Evolutionary conservation across 2,888 invertebrate genomes (phyloP), one percentile per base, ranked within the genome.

Genomic region (Meteorus cinctellus): DNA sequence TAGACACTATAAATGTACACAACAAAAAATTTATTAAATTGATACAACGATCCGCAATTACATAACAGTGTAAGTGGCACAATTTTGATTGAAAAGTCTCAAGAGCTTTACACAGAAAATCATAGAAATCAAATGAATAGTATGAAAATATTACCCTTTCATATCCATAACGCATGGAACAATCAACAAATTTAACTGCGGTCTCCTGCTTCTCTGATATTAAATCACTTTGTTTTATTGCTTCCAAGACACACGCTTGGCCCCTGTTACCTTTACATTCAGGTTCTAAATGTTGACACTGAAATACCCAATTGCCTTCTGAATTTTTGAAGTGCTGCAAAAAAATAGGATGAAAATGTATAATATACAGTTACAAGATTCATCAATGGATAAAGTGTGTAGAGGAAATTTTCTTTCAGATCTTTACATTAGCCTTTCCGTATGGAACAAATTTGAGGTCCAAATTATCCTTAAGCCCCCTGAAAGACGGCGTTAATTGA

Each of bases 251-350:
- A 80, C 92, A 92, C 1, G 91, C 90, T 78, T 92, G 92, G 6
- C 90, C 89, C 81, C 88, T 90, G 82, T 92, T 92, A 14, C 91
- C 92, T 4, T 79, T 79, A 81, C 92, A 92, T 84, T 92, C 92
- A 0, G 81, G 69, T 1, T 84, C 75, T 0, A 92, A 92, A 80
- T 92, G 92, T 81, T 92, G 92, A 79, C 92, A 92, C 0, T 77
- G 65, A 81, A 91, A 91, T 3, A 78, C 75, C 89, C 85, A 90
- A 65, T 78, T 81, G 45, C 84, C 84, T 76, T 83, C 79, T 48
- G 72, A 67, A 36, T 45, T n/a, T 14, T 83, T 76, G 0, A 62
- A 78, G 24, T 45, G 10, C 16, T 82, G 84, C 84, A 29, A 60
- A 73, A 10, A 51, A 73, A 62, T 62, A 45, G 4, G 69, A 60